Percentiles rank a stretch among this genome's conserved stretches.
These are phyloP conservation scores for Macrosoma leucophasiata DNA, from an alignment of 2,888 invertebrate genomes.

Conservation along the genomic window DNA sequence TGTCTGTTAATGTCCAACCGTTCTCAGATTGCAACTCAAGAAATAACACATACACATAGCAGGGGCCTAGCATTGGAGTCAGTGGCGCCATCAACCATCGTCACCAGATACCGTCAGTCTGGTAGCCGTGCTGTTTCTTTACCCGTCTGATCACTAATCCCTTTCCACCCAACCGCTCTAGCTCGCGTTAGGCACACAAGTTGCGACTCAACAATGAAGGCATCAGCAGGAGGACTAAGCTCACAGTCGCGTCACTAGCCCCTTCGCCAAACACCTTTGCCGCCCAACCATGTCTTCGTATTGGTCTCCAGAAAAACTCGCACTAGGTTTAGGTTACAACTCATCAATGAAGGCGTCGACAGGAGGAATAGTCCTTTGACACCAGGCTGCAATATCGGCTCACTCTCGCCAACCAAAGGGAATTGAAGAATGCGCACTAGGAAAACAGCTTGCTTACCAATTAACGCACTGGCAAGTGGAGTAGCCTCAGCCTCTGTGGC, in stretches of 20 bases:
- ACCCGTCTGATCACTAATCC: slow-evolving; percentile 87
- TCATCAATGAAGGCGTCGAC: too few species aligned
- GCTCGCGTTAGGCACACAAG: too few species aligned
- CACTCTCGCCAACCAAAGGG: too few species aligned
- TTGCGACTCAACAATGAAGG: neutral
- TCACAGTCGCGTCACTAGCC: neutral
- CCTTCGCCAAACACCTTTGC: neutral
- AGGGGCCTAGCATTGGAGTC: slow-evolving; percentile 96
- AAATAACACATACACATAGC: too few species aligned
- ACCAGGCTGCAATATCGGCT: too few species aligned
- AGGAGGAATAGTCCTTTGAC: too few species aligned
- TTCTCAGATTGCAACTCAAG: too few species aligned
- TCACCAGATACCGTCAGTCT: slow-evolving; percentile 86
- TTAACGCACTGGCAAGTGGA: slow-evolving; percentile 93
- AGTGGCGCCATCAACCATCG: slow-evolving; percentile 98
- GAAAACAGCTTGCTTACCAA: slow-evolving; percentile 69
- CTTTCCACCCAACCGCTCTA: slow-evolving; percentile 94
- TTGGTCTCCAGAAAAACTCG: neutral
- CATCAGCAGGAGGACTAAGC: neutral
- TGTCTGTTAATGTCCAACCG: too few species aligned
- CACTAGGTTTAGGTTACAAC: too few species aligned
- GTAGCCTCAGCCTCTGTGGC: slow-evolving; percentile 96
- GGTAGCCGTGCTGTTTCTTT: slow-evolving; percentile 82
- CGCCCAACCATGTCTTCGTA: too few species aligned
- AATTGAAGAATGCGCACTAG: too few species aligned